These are phyloP conservation scores for Apaloderma vittatum DNA, from an alignment of 2,113 vertebrate genomes.

Conservation along the genomic window DNA sequence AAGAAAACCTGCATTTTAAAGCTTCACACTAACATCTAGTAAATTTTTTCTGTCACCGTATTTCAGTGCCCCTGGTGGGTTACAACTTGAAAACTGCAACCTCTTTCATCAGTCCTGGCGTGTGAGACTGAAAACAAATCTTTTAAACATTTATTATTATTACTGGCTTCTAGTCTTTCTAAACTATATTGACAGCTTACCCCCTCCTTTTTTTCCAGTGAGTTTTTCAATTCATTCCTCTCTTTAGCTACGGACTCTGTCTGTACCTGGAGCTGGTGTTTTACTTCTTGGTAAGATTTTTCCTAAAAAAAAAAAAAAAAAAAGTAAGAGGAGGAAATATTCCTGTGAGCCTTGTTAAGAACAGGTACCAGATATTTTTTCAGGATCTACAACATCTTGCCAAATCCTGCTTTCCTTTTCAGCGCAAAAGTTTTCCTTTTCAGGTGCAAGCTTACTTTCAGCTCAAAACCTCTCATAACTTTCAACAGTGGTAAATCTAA, in stretches of 20 bases:
- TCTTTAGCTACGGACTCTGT: constrained; percentile 84
- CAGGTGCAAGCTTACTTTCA: not conserved
- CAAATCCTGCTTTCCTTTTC: not conserved
- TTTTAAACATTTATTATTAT: not conserved
- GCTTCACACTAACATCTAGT: not conserved
- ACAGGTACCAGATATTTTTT: rapidly evolving
- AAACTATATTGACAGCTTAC: constrained; percentile 69
- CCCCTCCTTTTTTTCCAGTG: constrained; percentile 87
- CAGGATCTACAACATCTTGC: not conserved
- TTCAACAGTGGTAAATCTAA: not conserved
- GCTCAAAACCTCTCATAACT: not conserved
- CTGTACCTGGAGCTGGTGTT: constrained; percentile 86
- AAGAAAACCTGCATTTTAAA: not conserved
- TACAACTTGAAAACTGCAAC: not conserved
- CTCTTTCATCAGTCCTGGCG: not conserved
- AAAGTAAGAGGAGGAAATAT: constrained; percentile 25
- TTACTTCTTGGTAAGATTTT: constrained; percentile 87
- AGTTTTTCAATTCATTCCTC: constrained; percentile 84
- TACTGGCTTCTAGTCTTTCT: not conserved
- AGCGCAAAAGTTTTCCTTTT: not conserved
- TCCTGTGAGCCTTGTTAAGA: not conserved
- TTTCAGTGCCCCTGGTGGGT: not conserved
- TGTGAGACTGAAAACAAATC: not conserved
- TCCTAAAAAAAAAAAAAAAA: constrained; percentile 80
- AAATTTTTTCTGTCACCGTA: not conserved